These are phyloP conservation scores for Pseudochromis fuscus DNA, from an alignment of 2,797 vertebrate genomes.

Conservation along the genomic window DNA sequence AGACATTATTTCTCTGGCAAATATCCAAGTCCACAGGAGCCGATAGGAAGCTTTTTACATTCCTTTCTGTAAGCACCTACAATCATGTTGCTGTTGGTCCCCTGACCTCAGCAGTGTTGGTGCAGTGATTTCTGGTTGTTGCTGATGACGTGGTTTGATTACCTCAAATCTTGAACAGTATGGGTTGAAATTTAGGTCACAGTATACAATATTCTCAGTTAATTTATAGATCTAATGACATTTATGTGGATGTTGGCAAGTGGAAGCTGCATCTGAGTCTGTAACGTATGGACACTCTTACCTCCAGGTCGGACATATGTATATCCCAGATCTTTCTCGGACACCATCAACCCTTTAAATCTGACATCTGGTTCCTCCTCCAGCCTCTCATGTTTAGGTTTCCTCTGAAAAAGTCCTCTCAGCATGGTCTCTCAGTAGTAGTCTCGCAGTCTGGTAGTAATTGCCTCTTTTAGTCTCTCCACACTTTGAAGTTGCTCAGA, in stretches of 20 bases:
- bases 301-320: slow-evolving; percentile 91
- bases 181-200: background rate
- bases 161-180: background rate
- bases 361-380: slow-evolving; percentile 85
- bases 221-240: background rate
- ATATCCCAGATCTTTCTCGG: slow-evolving; percentile 90
- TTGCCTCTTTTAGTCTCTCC: slow-evolving; percentile 9
- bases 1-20: slow-evolving; percentile 45
- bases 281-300: slow-evolving; percentile 79
- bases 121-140: background rate
- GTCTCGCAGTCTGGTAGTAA: slow-evolving; percentile 9
- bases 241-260: background rate
- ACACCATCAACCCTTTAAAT: slow-evolving; percentile 91
- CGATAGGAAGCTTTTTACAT: slow-evolving; percentile 31
- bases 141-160: background rate
- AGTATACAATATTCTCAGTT: background rate
- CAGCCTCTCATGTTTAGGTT: slow-evolving; percentile 82
- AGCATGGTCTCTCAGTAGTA: slow-evolving; percentile 75
- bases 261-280: no score
- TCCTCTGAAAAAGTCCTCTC: slow-evolving; percentile 79
- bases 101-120: background rate
- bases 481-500: background rate
- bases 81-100: slow-evolving; percentile 6
- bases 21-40: slow-evolving; percentile 18
- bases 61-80: slow-evolving; percentile 22